Base-by-base conservation (phyloP, 2,888 invertebrate species). In the Seira musarum region DNA sequence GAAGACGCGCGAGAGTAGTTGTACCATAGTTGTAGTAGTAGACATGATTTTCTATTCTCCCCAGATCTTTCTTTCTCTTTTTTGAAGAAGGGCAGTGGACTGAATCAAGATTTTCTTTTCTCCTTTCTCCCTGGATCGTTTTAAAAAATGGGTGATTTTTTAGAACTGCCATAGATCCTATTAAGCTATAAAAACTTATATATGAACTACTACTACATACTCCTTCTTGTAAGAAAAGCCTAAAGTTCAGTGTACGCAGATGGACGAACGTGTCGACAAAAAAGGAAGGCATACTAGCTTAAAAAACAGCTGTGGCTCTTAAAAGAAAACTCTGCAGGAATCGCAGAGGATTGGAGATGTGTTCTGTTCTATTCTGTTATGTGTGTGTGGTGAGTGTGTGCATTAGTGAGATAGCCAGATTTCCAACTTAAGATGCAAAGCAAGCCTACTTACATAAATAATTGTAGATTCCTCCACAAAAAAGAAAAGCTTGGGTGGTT, bases 231-330 rank as follows among this genome's bases (percentile, higher is more conserved):
- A n/a, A n/a, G n/a, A n/a, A n/a, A 40, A 8, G 40, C 40, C 40
- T 13, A n/a, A 40, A 40, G 40, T 40, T 17, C 30, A 49, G 67
- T 75, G 67, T 46, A 76, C 69, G 64, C 70, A 63, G 78, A 69
- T 64, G 70, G 75, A 73, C 49, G 74, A 65, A 77, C 77, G 77
- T 78, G 78, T 78, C 78, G 78, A 78, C 78, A 67, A 40, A 72
- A 71, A 67, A 5, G 57, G n/a, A 17, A 17, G 17, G 57, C 71
- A 35, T 35, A 6, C 24, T 10, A 19, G 61, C 19, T 30, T n/a
- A 40, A 60, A 8, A 57, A 63, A 53, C 78, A 78, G 72, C 66
- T 78, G 78, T 57, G 66, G 60, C 78, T 66, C 66, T 10, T 13
- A n/a, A n/a, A n/a, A n/a, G n/a, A n/a, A n/a, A n/a, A n/a, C n/a